phyloP scores from a whole-genome alignment of 2,797 vertebrate species.

The Odontamblyopus lacepedii region DNA sequence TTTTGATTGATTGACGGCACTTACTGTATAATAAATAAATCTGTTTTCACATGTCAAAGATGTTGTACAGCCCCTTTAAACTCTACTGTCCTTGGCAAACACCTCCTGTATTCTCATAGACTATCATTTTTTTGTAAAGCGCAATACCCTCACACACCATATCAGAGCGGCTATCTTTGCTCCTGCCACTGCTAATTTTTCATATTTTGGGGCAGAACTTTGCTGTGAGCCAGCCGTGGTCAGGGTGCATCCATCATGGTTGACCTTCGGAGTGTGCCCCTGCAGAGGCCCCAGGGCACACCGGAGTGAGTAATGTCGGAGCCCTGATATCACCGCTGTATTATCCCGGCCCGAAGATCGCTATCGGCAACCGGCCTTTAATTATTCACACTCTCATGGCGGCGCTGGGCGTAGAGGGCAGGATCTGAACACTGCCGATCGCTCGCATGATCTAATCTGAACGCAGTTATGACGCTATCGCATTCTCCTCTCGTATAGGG shows the following conservation, averaged over 20 bases:
- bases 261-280: slow-evolving; percentile 71
- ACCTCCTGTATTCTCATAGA: slow-evolving; percentile 16
- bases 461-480: slow-evolving; percentile 49
- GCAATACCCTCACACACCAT: slow-evolving; percentile 47
- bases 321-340: slow-evolving; percentile 64
- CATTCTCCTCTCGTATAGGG: slow-evolving; percentile 39
- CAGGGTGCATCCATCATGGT: slow-evolving; percentile 65
- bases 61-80: not conserved
- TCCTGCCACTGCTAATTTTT: slow-evolving; percentile 50
- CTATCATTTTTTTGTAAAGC: slow-evolving; percentile 31
- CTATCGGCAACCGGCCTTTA: slow-evolving; percentile 72
- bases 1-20: no score
- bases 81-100: slow-evolving; percentile 15
- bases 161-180: slow-evolving; percentile 60
- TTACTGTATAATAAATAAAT: no score
- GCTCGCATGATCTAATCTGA: slow-evolving; percentile 54
- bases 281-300: slow-evolving; percentile 53
- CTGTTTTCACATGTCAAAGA: no score
- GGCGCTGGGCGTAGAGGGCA: slow-evolving; percentile 48
- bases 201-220: slow-evolving; percentile 67
- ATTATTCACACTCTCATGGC: slow-evolving; percentile 78
- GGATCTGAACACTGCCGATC: slow-evolving; percentile 39
- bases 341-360: slow-evolving; percentile 73
- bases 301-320: slow-evolving; percentile 63
- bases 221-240: slow-evolving; percentile 41